These are phyloP conservation scores for Philopotamus ludificatus DNA, from an alignment of 1,140 invertebrate species.

Conservation along the genomic window DNA sequence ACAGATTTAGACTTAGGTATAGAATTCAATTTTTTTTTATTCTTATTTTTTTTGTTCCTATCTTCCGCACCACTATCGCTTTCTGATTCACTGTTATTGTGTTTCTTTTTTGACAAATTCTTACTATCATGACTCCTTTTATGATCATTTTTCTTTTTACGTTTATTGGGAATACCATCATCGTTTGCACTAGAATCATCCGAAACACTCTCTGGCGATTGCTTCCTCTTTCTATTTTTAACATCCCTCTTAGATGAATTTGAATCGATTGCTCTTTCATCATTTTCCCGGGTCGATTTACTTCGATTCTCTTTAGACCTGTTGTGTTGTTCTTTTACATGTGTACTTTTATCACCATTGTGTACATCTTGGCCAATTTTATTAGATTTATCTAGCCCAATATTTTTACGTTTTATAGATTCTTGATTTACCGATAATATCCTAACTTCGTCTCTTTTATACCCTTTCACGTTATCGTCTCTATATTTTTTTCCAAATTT, in stretches of 20 bases:
- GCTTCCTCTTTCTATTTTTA: conserved; percentile 24
- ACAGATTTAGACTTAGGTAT: conserved; percentile 21
- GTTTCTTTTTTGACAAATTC: conserved; percentile 5
- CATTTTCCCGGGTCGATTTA: background rate
- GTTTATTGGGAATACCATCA: conserved; percentile 8
- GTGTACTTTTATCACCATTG: background rate
- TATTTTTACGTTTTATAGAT: too few species aligned
- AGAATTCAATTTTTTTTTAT: conserved; percentile 8
- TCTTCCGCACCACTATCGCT: background rate
- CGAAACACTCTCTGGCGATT: background rate
- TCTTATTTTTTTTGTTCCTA: background rate
- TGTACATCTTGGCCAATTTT: background rate
- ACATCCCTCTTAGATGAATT: conserved; percentile 1
- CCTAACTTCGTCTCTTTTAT: too few species aligned
- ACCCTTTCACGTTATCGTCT: too few species aligned
- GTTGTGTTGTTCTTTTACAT: background rate
- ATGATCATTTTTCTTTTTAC: conserved; percentile 1
- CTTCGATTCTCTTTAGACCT: background rate
- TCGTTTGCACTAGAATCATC: background rate
- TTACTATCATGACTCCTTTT: too few species aligned
- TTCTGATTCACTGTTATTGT: background rate
- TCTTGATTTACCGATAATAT: too few species aligned
- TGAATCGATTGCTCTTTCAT: background rate
- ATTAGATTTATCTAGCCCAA: background rate
- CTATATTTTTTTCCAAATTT: too few species aligned